Base-by-base conservation (phyloP, 2,888 invertebrate species). In the Choristoneura rosaceana region DNA sequence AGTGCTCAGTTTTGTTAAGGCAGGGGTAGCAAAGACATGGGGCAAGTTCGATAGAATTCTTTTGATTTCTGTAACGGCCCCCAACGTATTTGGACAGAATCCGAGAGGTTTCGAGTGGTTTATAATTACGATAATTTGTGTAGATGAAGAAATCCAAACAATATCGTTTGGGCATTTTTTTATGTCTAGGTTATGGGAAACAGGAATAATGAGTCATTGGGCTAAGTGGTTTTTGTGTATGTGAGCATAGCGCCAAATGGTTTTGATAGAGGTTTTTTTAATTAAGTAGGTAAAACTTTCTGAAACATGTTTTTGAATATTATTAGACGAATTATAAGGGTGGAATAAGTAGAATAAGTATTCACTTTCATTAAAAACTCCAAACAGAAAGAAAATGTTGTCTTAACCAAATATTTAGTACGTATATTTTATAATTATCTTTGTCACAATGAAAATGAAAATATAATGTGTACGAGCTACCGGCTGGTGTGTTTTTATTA, bases 81-180 rank as follows among this genome's bases (percentile, higher is more conserved):
- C 93, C 82, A 94, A 93, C 93, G 94, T 91, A 93, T 93, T 93
- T 93, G 93, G 93, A 93, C 92, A 93, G 90, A 92, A 92, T 83
- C 90, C 84, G 92, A 92, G 93, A 92, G 92, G 86, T 87, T 82
- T 93, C 84, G 87, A 94, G 93, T 92, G 90, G 88, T 88, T 92
- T 91, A 88, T 93, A 94, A 94, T 93, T 93, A 92, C 93, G 87
- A 91, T 94, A 92, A 94, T 93, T 93, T 92, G 81, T 75, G 89
- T 88, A 92, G 92, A 93, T 91, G 90, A 91, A 90, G 87, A 82
- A 87, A 65, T 75, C 55, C 69, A 73, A 70, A 71, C 71, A 71
- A 67, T 68, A 68, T 71, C 67, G 71, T 55, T 67, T 71, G 45
- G 45, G 43, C 58, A n/a, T 61, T 62, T 71, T 71, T 52, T 41